phyloP scores from a whole-genome alignment of 1,140 invertebrate genomes.

The Cydia pomonella region DNA sequence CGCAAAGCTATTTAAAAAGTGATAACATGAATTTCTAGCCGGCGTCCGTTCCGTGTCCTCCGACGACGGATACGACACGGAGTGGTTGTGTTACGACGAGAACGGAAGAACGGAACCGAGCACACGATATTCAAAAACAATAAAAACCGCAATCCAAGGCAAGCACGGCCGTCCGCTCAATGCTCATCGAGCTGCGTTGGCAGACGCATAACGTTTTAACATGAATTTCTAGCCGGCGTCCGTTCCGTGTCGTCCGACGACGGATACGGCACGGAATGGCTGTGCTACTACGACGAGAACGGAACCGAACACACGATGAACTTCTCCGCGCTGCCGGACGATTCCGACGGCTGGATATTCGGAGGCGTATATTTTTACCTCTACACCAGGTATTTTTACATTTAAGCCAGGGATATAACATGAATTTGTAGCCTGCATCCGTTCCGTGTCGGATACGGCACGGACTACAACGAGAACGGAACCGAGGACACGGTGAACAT shows the following conservation, averaged over 20 bases:
- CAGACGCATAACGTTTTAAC: constrained; percentile 59
- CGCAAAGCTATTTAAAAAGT: too few species aligned
- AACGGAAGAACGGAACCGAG: constrained; percentile 51
- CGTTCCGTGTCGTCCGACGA: constrained; percentile 29
- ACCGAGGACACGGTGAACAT: too few species aligned
- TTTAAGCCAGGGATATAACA: background rate
- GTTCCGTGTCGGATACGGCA: too few species aligned
- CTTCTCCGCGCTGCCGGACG: constrained; percentile 55
- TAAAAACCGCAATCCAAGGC: too few species aligned
- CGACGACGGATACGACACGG: constrained; percentile 45
- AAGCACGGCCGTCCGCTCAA: too few species aligned
- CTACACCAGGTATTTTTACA: constrained; percentile 59
- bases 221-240: background rate
- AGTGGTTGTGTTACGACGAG: constrained; percentile 57
- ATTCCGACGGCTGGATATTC: constrained; percentile 48
- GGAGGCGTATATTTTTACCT: constrained; percentile 65
- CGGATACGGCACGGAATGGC: constrained; percentile 53
- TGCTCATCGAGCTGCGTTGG: constrained; percentile 48
- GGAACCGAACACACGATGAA: constrained; percentile 54
- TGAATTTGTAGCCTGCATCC: too few species aligned
- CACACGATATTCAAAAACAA: constrained; percentile 53
- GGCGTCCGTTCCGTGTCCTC: background rate
- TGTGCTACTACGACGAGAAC: constrained; percentile 58
- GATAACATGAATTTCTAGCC: constrained; percentile 20
- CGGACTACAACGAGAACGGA: too few species aligned